Evolutionary conservation across 2,888 invertebrate genomes (phyloP), one percentile per base, ranked within the genome.

Genomic region (Saturnia pavonia): DNA sequence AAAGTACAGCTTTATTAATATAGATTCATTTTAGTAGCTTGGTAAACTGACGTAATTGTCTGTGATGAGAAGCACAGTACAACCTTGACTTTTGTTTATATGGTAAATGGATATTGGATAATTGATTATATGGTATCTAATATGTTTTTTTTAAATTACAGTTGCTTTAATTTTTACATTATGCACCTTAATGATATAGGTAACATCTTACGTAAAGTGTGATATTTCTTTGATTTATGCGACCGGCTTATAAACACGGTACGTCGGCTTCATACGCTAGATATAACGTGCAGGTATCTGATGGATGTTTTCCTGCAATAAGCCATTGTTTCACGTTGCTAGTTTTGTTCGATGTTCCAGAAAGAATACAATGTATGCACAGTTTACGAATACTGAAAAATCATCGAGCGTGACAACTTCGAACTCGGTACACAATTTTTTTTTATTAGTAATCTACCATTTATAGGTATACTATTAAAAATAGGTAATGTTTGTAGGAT

Each of bases 261-360:
- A 43, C 70, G 66, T 51, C 66, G 70, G 63, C 54, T 42, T 70
- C 48, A 66, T 70, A 54, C 54, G 40, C 42, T 65, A 65, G 40
- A 34, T 65, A 40, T 40, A 51, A 54, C 66, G 70, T 70, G 76
- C 82, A 80, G 80, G 80, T 76, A 77, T 78, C 79, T 81, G 82
- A 82, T 82, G 77, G 76, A 81, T 80, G 84, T 81, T 82, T 83
- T 84, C 84, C 85, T 85, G 84, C 78, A 76, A 80, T 81, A 82
- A 82, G 78, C 84, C 82, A 85, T 85, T 85, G 85, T 85, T 80
- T 78, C 75, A 80, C 73, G 77, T 74, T 75, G 77, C 76, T 77
- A 76, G 72, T 73, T 72, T 75, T 81, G 85, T 76, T 82, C 77
- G 76, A 81, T 85, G 80, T 85, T 80, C 83, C 85, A 82, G 81